Conservation (phyloP, 2,888 invertebrate species). For the Agrotis clavis region DNA sequence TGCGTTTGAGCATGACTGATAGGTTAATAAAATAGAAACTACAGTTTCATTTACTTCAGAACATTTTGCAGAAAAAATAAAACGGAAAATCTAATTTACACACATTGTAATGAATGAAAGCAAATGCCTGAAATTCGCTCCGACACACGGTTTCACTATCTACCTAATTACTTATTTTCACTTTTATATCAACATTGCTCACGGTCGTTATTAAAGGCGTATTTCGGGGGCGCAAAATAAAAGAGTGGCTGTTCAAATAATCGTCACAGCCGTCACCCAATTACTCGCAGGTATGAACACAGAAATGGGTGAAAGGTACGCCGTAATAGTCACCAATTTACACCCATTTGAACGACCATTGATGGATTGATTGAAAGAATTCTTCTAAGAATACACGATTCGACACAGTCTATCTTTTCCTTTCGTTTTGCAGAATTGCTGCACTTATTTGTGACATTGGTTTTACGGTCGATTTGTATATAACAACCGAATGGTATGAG, state of each 20-base stretch:
- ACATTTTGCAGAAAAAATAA: constrained; percentile 23
- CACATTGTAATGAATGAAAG: neutral
- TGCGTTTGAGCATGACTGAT: constrained; percentile 8
- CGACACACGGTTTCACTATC: constrained; percentile 16
- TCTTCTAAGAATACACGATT: constrained; percentile 74
- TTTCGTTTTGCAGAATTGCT: constrained; percentile 69
- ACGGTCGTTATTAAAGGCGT: constrained; percentile 40
- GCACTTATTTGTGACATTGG: constrained; percentile 68
- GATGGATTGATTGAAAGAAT: constrained; percentile 76
- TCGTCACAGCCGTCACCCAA: constrained; percentile 64
- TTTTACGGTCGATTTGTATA: constrained; percentile 70
- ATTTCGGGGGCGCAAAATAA: constrained; percentile 50
- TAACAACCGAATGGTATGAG: constrained; percentile 52
- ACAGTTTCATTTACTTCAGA: constrained; percentile 27
- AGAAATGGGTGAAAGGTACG: constrained; percentile 83
- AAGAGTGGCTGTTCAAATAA: constrained; percentile 67
- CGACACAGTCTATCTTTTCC: constrained; percentile 72
- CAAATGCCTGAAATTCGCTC: constrained; percentile 21
- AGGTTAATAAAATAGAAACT: constrained; percentile 19
- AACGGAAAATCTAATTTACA: neutral
- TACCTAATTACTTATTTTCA: constrained; percentile 52
- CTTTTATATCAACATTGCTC: constrained; percentile 46
- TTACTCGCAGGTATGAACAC: constrained; percentile 67
- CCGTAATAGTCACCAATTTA: constrained; percentile 79
- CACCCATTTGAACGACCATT: constrained; percentile 77